A percentile compares a stretch with the other conserved stretches of the same genome.
Evolutionary conservation across 2,797 vertebrate genomes (phyloP).

Genomic region (Neosilurus mollespiculum): DNA sequence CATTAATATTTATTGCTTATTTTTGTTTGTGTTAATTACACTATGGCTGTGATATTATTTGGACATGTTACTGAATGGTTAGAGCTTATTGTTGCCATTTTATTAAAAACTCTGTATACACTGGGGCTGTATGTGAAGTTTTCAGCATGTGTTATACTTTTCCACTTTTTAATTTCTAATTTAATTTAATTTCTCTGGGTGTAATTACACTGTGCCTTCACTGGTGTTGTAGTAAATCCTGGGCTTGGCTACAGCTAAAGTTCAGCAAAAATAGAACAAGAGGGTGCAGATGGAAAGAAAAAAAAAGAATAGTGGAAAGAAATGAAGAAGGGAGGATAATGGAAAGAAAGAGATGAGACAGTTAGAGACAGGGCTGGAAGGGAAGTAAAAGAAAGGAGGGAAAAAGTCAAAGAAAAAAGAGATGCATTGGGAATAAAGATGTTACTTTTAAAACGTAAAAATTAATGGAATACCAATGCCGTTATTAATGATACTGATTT

Average conservation of each 20-base stretch:
- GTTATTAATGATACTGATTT: no score
- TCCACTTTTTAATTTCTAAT: neutral
- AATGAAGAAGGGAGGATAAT: neutral
- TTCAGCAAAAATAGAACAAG: neutral
- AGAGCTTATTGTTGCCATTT: neutral
- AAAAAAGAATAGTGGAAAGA: neutral
- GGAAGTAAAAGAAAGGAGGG: neutral
- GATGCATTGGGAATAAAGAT: no score
- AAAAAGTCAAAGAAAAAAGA: neutral
- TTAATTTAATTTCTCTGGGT: neutral
- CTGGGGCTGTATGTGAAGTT: neutral
- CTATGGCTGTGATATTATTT: neutral
- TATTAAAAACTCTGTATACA: neutral
- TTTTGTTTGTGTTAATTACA: neutral
- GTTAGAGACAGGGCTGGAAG: neutral
- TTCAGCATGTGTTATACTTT: neutral
- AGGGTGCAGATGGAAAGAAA: neutral
- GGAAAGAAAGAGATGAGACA: neutral
- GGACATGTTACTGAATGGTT: neutral
- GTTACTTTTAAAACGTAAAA: no score
- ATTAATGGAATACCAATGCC: no score
- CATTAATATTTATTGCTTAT: conserved; percentile 21
- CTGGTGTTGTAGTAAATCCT: neutral
- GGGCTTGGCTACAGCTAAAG: neutral
- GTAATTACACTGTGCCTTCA: neutral